Percentiles rank a stretch among this genome's conserved stretches.
These are phyloP conservation scores for Hirundichthys speculiger DNA, from an alignment of 2,113 vertebrate species.

Conservation along the genomic window DNA sequence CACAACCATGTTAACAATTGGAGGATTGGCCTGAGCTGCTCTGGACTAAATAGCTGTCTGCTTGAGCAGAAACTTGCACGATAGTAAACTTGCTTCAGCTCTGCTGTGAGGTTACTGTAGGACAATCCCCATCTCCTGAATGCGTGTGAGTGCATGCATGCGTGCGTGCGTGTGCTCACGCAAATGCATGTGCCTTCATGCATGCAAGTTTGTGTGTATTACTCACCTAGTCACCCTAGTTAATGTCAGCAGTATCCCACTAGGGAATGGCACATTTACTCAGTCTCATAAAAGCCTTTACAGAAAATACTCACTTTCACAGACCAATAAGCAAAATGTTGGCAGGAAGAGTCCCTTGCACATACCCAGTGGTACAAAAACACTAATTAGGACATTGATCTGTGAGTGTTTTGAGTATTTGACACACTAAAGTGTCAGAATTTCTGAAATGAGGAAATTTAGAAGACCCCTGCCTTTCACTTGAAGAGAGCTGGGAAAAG, in stretches of 20 bases:
- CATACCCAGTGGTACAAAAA: no score
- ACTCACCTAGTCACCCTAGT: slow-evolving; percentile 25
- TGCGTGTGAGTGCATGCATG: slow-evolving; percentile 22
- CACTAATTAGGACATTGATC: background rate
- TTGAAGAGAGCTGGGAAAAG: no score
- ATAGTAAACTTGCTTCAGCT: slow-evolving; percentile 56
- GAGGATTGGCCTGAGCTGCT: background rate
- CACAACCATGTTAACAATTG: background rate
- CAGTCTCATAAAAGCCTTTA: slow-evolving; percentile 16
- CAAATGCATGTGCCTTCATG: background rate
- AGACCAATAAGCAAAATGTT: background rate
- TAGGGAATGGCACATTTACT: slow-evolving; percentile 28
- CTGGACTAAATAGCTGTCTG: slow-evolving; percentile 18
- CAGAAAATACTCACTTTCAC: background rate
- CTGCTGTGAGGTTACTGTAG: slow-evolving; percentile 63
- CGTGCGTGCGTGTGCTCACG: slow-evolving; percentile 16
- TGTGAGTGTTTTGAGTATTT: background rate
- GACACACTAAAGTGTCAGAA: background rate
- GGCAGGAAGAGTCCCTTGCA: background rate
- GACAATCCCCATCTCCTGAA: slow-evolving; percentile 23
- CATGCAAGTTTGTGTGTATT: background rate
- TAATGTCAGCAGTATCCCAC: slow-evolving; percentile 9
- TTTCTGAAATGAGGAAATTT: background rate
- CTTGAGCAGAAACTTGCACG: slow-evolving; percentile 51
- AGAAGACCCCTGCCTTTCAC: no score